A percentile compares a stretch with the other conserved stretches of the same genome.
These are phyloP conservation scores for Circaetus gallicus DNA, from an alignment of 2,113 vertebrate species.

Conservation along the genomic window DNA sequence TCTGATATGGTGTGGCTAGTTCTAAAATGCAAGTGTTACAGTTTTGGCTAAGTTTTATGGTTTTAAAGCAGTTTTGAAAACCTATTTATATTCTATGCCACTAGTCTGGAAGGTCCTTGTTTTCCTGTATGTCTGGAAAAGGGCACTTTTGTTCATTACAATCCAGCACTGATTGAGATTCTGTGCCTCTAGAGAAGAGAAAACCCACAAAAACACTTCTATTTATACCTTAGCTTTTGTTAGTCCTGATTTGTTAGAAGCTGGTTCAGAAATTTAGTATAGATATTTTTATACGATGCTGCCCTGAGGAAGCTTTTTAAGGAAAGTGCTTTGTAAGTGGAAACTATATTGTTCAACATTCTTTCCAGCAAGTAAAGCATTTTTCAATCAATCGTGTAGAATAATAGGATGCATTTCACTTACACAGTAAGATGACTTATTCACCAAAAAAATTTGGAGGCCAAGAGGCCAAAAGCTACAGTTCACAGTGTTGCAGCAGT, in stretches of 20 bases:
- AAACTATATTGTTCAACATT: constrained; percentile 59
- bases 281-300: constrained; percentile 68
- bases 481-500: not conserved
- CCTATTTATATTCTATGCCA: constrained; percentile 19
- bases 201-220: constrained; percentile 50
- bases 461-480: constrained; percentile 18
- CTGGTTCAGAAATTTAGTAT: constrained; percentile 64
- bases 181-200: constrained; percentile 27
- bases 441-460: constrained; percentile 46
- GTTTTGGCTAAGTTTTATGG: not conserved
- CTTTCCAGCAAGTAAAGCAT: constrained; percentile 57
- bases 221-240: constrained; percentile 69
- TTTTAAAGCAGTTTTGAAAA: not conserved
- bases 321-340: constrained; percentile 72
- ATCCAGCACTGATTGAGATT: constrained; percentile 27
- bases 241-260: constrained; percentile 63
- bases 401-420: constrained; percentile 52
- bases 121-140: constrained; percentile 53
- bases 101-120: constrained; percentile 5
- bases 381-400: constrained; percentile 46
- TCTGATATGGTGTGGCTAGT: not conserved
- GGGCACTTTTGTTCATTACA: constrained; percentile 50
- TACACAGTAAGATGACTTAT: constrained; percentile 40
- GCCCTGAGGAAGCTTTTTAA: constrained; percentile 61
- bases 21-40: not conserved